Evolutionary conservation across 2,888 invertebrate species (phyloP).

Genomic region (Ceramica pisi): DNA sequence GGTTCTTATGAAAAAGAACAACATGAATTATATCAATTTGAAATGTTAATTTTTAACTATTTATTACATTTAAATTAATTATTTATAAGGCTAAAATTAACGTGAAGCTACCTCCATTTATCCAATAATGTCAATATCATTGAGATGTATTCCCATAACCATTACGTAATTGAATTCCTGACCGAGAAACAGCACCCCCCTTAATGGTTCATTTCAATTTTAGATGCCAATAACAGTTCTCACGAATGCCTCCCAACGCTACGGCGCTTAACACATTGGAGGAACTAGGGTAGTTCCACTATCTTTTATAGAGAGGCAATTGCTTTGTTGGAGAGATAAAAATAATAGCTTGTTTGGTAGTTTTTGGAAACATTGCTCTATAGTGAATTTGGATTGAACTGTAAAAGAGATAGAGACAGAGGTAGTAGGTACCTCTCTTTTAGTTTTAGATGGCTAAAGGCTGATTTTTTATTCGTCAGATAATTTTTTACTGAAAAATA

Average conservation of each 20-base stretch:
- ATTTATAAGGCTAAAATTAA: not conserved
- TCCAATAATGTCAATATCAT: constrained; percentile 42
- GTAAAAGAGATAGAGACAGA: not conserved
- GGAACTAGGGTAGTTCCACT: constrained; percentile 29
- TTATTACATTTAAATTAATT: too few relatives aligned
- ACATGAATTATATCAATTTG: too few relatives aligned
- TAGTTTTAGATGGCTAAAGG: too few relatives aligned
- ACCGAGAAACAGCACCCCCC: constrained; percentile 53
- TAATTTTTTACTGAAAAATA: too few relatives aligned
- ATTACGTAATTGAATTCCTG: constrained; percentile 71
- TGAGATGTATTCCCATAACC: constrained; percentile 56
- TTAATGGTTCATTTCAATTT: constrained; percentile 73
- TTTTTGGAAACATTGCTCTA: not conserved
- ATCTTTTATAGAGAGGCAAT: constrained; percentile 28
- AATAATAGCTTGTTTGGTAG: constrained; percentile 2
- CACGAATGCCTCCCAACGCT: constrained; percentile 56
- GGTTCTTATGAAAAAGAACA: too few relatives aligned
- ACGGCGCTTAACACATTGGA: constrained; percentile 45
- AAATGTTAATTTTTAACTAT: too few relatives aligned
- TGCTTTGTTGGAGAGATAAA: constrained; percentile 11
- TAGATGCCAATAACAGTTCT: constrained; percentile 70
- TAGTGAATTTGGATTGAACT: not conserved
- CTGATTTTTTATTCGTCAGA: too few relatives aligned
- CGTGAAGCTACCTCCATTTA: not conserved
- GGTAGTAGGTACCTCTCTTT: too few relatives aligned